These are phyloP conservation scores for Borostomias antarcticus DNA, from an alignment of 2,797 vertebrate species.

Conservation along the genomic window DNA sequence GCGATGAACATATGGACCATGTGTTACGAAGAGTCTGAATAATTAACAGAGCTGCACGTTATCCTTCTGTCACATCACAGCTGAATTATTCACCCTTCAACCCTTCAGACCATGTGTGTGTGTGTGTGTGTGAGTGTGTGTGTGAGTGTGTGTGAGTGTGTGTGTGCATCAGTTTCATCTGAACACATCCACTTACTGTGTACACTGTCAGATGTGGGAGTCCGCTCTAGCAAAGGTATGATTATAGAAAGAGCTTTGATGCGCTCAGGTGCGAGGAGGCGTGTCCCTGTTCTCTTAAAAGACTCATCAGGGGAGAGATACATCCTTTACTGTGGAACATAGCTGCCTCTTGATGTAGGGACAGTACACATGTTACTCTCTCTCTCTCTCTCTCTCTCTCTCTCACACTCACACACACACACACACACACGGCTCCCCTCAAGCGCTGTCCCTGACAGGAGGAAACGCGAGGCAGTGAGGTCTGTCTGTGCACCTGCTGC, in stretches of 20 bases:
- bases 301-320: no score
- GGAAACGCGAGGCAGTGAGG: conserved; percentile 33
- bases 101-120: conserved; percentile 31
- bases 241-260: no score
- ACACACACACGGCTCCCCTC: conserved; percentile 18
- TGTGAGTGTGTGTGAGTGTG: background rate
- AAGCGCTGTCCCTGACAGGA: conserved; percentile 37
- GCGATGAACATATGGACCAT: conserved; percentile 53
- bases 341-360: no score
- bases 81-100: conserved; percentile 68
- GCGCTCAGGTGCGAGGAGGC: no score
- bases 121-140: background rate
- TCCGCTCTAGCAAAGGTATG: no score
- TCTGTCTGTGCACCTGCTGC: conserved; percentile 55
- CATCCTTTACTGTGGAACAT: no score
- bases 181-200: no score
- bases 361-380: background rate
- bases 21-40: conserved; percentile 60
- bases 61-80: conserved; percentile 56
- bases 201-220: background rate
- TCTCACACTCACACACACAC: background rate
- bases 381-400: conserved; percentile 22
- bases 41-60: conserved; percentile 67
- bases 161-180: background rate
- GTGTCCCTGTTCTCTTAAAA: no score